Percentiles rank a stretch among this genome's conserved stretches.
Evolutionary conservation across 2,797 vertebrate genomes (phyloP).

Genomic region (Diplodus sargus): DNA sequence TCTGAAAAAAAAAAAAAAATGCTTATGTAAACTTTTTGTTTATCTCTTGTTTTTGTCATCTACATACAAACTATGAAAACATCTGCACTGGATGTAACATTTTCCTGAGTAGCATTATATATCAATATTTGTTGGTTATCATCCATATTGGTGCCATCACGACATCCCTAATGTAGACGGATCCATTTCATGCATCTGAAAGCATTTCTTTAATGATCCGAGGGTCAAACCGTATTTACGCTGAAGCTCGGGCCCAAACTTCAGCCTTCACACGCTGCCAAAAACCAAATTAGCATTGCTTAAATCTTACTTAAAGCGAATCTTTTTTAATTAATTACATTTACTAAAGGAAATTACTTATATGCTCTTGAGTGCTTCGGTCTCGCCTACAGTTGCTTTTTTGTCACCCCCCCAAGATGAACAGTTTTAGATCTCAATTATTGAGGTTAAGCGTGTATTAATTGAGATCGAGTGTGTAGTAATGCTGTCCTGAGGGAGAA

Average conservation of each 20-base stretch:
- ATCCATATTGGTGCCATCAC: neutral
- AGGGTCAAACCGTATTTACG: neutral
- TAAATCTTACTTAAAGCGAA: conserved; percentile 18
- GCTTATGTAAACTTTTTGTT: too few species aligned
- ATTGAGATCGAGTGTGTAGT: conserved; percentile 34
- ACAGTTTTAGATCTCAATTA: conserved; percentile 14
- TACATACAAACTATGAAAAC: too few species aligned
- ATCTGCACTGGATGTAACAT: too few species aligned
- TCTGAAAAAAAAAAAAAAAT: too few species aligned
- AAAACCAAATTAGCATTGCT: conserved; percentile 20
- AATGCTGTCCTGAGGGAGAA: conserved; percentile 21
- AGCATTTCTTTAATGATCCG: neutral
- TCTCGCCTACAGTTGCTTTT: neutral
- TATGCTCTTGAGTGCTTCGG: neutral
- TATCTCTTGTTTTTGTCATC: too few species aligned
- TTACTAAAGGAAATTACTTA: conserved; percentile 3
- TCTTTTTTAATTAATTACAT: conserved; percentile 20
- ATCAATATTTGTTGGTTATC: too few species aligned
- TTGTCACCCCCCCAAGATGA: neutral
- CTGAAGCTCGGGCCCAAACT: conserved; percentile 5
- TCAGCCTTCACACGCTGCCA: conserved; percentile 13
- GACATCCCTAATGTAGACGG: too few species aligned
- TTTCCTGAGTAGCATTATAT: too few species aligned
- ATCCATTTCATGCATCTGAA: neutral
- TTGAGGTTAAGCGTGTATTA: conserved; percentile 45